phyloP scores from a whole-genome alignment of 2,888 invertebrate species.

The Mycalesis mineus region DNA sequence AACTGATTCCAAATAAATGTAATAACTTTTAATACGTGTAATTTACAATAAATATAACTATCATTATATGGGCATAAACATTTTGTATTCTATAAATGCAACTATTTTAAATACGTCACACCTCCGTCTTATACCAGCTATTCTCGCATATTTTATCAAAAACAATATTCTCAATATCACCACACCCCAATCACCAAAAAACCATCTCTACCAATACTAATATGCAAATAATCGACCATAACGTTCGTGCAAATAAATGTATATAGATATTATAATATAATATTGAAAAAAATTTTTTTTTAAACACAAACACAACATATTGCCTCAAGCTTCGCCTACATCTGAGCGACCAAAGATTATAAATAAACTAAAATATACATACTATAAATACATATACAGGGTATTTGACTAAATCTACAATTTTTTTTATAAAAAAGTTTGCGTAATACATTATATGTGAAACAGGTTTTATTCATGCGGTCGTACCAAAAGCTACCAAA shows the following conservation, averaged over 20 bases:
- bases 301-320: slow-evolving; percentile 11
- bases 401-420: not conserved
- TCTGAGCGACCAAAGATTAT: slow-evolving; percentile 8
- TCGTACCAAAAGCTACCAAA: too few species aligned
- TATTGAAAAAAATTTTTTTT: not conserved
- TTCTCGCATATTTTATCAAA: not conserved
- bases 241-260: not conserved
- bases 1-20: too few species aligned
- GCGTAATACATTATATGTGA: too few species aligned
- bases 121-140: not conserved
- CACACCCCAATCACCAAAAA: not conserved
- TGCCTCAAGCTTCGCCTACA: slow-evolving; percentile 9
- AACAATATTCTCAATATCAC: not conserved
- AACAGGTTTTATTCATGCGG: too few species aligned
- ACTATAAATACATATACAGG: not conserved
- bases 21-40: too few species aligned
- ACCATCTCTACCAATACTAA: slow-evolving; percentile 2
- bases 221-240: not conserved
- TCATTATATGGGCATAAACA: too few species aligned
- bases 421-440: too few species aligned
- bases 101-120: too few species aligned
- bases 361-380: slow-evolving; percentile 9
- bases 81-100: too few species aligned
- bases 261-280: not conserved
- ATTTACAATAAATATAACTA: too few species aligned